Base-by-base conservation (phyloP, 1,140 invertebrate species). In the Hycleus phaleratus region DNA sequence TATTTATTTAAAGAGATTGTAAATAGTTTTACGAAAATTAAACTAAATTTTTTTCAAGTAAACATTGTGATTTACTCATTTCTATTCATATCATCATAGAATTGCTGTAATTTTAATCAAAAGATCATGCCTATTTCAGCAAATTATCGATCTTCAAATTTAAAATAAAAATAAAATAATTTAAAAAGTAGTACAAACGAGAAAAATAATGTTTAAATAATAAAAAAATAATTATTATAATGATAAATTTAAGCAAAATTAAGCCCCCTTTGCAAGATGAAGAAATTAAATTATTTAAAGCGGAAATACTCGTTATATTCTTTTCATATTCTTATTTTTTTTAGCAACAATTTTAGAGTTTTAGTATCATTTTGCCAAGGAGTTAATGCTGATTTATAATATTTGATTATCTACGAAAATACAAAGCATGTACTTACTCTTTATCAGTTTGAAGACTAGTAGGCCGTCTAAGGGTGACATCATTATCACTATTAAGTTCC, bases 401-500 rank as follows among this genome's bases (percentile, higher is more conserved):
- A 32, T 32, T 32, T 3, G 11, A 42, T 42, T 42, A 11, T 42
- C 0, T 10, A 42, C 9, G 11, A 11, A 1, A 42, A 42, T 46
- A 58, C 24, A 32, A 46, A 51, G 48, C 44, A 55, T 4, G n/a
- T 48, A 64, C 71, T 69, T 59, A 72, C 70, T 62, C 62, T 62
- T 68, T 65, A 51, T 72, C 68, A 44, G 67, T 68, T 53, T 70
- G 68, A 54, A 69, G 68, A 59, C 62, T 68, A 55, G 63, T 62
- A 5, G 65, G 60, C 47, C 65, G 61, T 50, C 68, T 65, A 38
- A 70, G 43, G 26, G 65, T 64, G 3, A 69, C 62, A 44, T 72
- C 71, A 49, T 67, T 68, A 49, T 72, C 71, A 47, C 67, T 68
- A 42, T 61, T 62, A 47, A 38, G 26, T 12, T 62, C 59, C 32